A percentile compares a stretch with the other conserved stretches of the same genome.
Evolutionary conservation across 2,113 vertebrate genomes (phyloP).

Genomic region (Mionectes macconnelli): DNA sequence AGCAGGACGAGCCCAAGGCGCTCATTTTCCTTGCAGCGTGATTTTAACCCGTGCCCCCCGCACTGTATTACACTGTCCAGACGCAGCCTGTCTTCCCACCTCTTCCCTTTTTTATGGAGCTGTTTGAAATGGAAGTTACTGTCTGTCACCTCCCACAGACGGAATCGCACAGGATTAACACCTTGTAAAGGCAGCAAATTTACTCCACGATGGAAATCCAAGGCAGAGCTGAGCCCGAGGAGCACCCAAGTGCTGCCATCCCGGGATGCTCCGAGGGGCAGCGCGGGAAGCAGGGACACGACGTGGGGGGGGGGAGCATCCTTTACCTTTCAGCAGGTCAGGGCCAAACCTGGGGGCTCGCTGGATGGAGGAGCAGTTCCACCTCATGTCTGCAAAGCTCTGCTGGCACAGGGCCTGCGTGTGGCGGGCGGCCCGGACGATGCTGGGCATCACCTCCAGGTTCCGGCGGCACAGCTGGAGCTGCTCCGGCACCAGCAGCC

Average conservation of each 20-base stretch:
- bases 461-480: conserved; percentile 76
- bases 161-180: not conserved
- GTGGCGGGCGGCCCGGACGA: conserved; percentile 63
- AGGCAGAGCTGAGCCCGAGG: rapidly evolving
- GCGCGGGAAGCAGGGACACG: rapidly evolving
- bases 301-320: rapidly evolving
- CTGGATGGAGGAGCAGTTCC: conserved; percentile 79
- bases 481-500: conserved; percentile 68
- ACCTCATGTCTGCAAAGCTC: conserved; percentile 72
- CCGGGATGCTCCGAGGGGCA: not conserved
- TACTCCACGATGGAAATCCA: not conserved
- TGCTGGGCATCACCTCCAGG: conserved; percentile 77
- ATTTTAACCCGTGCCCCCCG: not conserved
- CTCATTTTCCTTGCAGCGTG: rapidly evolving
- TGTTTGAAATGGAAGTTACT: not conserved
- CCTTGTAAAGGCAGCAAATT: not conserved
- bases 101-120: not conserved
- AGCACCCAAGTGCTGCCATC: not conserved
- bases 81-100: rapidly evolving
- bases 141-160: not conserved
- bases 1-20: not conserved
- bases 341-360: conserved; percentile 69
- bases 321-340: conserved; percentile 74
- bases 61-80: rapidly evolving
- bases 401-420: conserved; percentile 68